These are phyloP conservation scores for Pseudomugil gertrudae DNA, from an alignment of 2,797 vertebrate species.

Conservation along the genomic window DNA sequence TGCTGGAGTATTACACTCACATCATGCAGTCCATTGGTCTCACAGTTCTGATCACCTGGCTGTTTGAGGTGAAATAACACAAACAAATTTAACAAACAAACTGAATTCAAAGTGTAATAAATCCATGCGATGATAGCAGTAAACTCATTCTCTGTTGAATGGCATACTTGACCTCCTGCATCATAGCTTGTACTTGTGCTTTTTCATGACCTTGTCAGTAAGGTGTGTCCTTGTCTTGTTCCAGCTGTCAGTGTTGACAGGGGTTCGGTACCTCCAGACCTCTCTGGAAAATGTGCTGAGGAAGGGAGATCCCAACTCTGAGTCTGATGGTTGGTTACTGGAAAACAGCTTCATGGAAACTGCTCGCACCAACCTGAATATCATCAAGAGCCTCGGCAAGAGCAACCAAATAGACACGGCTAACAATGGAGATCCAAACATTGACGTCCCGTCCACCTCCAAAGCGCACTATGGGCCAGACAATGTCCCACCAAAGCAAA, in stretches of 20 bases:
- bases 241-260: slow-evolving; percentile 89
- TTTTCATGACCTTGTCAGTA: not conserved
- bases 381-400: slow-evolving; percentile 91
- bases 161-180: not conserved
- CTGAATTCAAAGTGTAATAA: not conserved
- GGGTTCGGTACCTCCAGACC: slow-evolving; percentile 93
- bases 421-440: slow-evolving; percentile 85
- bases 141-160: not conserved
- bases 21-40: slow-evolving; percentile 90
- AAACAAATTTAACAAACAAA: not conserved
- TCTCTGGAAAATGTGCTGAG: slow-evolving; percentile 89
- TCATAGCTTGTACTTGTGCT: not conserved
- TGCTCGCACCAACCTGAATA: slow-evolving; percentile 87
- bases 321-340: slow-evolving; percentile 91
- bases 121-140: slow-evolving; percentile 2
- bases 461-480: slow-evolving; percentile 84
- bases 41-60: slow-evolving; percentile 87
- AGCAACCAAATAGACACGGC: slow-evolving; percentile 85
- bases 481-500: slow-evolving; percentile 76
- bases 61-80: slow-evolving; percentile 87
- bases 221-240: slow-evolving; percentile 15
- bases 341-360: slow-evolving; percentile 91
- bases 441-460: slow-evolving; percentile 81
- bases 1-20: slow-evolving; percentile 87
- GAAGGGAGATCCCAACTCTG: slow-evolving; percentile 84